Evolutionary conservation across 2,888 invertebrate species (phyloP).

Genomic region (Trissolcus japonicus): DNA sequence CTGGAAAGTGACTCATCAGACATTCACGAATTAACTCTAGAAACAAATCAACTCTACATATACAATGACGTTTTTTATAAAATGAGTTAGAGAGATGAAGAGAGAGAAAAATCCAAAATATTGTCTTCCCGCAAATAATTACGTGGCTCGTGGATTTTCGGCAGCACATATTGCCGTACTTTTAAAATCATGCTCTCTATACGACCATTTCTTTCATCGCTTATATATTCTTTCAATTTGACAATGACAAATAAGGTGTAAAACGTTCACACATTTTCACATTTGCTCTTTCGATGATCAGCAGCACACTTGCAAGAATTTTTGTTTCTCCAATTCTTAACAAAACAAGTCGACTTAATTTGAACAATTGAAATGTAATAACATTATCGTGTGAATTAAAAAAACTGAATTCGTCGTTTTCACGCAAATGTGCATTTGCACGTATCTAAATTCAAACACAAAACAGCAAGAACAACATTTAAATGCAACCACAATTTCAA

Average conservation of each 20-base stretch:
- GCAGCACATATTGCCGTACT: slow-evolving; percentile 55
- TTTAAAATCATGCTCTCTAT: slow-evolving; percentile 58
- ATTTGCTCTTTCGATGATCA: slow-evolving; percentile 16
- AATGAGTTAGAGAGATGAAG: no score
- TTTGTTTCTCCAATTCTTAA: not conserved
- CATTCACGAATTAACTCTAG: no score
- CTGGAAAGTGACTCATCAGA: not conserved
- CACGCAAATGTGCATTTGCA: not conserved
- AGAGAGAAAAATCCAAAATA: slow-evolving; percentile 12
- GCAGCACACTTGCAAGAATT: slow-evolving; percentile 39
- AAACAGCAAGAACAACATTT: slow-evolving; percentile 8
- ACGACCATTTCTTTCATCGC: slow-evolving; percentile 51
- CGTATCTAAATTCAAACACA: slow-evolving; percentile 5
- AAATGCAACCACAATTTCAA: slow-evolving; percentile 1
- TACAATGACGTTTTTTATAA: no score
- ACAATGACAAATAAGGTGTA: slow-evolving; percentile 46
- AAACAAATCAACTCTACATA: no score
- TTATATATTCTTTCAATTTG: slow-evolving; percentile 34
- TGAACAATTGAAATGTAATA: no score
- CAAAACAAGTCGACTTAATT: no score
- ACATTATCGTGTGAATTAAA: no score
- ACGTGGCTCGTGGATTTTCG: slow-evolving; percentile 51
- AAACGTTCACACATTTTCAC: slow-evolving; percentile 45
- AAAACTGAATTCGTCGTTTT: not conserved
- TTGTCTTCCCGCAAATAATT: slow-evolving; percentile 26